Conservation (phyloP, 1,140 invertebrate genomes). For the Musca vetustissima region DNA sequence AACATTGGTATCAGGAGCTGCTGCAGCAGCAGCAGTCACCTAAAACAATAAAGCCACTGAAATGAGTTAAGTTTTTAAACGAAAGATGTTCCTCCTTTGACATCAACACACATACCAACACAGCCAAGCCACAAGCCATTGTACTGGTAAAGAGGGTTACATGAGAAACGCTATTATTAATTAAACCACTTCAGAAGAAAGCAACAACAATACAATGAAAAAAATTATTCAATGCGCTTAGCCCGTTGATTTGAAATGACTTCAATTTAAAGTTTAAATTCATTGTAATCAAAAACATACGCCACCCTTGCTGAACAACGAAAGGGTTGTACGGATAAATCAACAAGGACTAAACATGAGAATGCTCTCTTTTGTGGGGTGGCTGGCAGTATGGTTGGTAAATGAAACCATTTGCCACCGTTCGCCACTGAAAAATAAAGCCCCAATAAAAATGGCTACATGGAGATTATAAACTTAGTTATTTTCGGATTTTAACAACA, state of each 20-base stretch:
- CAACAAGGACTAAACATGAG: too few relatives aligned
- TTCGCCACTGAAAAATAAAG: too few relatives aligned
- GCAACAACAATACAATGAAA: constrained; percentile 2
- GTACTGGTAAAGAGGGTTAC: neutral
- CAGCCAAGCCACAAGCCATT: neutral
- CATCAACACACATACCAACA: neutral
- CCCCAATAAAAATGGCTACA: too few relatives aligned
- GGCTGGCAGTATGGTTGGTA: too few relatives aligned
- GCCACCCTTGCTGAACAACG: neutral
- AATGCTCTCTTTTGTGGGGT: too few relatives aligned
- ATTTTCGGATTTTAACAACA: too few relatives aligned
- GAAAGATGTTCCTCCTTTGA: neutral
- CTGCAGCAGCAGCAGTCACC: neutral
- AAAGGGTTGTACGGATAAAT: constrained; percentile 12
- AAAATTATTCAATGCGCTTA: neutral
- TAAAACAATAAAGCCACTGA: too few relatives aligned
- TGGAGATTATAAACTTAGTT: too few relatives aligned
- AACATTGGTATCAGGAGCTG: neutral
- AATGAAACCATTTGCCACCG: too few relatives aligned
- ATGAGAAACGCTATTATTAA: neutral
- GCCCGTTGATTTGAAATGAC: neutral
- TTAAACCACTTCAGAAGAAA: too few relatives aligned
- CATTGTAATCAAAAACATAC: constrained; percentile 21
- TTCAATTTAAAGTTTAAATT: constrained; percentile 23
- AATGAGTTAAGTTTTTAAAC: too few relatives aligned